Conservation (phyloP, 2,113 vertebrate species). For the Aldabrachelys gigantea region DNA sequence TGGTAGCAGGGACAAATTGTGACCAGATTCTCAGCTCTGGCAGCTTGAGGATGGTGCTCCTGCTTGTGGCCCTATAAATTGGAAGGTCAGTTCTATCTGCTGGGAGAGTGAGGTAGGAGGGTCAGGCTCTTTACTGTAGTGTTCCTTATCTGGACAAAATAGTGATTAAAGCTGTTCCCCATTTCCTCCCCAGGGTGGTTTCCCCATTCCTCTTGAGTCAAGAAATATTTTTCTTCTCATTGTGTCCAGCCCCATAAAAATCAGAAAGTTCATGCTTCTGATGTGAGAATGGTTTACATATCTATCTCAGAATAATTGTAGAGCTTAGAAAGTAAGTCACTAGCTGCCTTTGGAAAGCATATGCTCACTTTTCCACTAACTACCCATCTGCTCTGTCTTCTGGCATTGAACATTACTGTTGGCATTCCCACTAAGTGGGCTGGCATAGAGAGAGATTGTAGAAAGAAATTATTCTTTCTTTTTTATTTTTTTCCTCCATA, state of each 20-base stretch:
- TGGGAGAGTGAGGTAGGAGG: background rate
- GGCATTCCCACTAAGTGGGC: background rate
- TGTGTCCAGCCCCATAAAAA: background rate
- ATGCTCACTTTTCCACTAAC: background rate
- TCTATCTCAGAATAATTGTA: background rate
- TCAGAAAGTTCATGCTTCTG: background rate
- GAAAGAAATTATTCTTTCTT: background rate
- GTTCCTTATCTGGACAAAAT: background rate
- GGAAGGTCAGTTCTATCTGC: background rate
- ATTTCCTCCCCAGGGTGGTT: background rate
- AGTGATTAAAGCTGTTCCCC: accelerated
- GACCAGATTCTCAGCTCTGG: background rate
- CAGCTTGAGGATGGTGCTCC: background rate
- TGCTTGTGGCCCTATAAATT: accelerated
- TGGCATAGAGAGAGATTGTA: background rate
- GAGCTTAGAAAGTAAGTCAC: background rate
- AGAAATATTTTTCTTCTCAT: background rate
- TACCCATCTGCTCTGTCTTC: background rate
- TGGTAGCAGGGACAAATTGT: accelerated
- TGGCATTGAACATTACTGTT: background rate
- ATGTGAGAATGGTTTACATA: accelerated
- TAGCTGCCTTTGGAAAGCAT: background rate
- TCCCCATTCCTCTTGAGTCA: background rate
- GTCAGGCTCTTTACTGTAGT: background rate
- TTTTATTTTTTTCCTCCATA: background rate